Evolutionary conservation across 2,888 invertebrate genomes (phyloP).

Genomic region (Salpingus planirostris): DNA sequence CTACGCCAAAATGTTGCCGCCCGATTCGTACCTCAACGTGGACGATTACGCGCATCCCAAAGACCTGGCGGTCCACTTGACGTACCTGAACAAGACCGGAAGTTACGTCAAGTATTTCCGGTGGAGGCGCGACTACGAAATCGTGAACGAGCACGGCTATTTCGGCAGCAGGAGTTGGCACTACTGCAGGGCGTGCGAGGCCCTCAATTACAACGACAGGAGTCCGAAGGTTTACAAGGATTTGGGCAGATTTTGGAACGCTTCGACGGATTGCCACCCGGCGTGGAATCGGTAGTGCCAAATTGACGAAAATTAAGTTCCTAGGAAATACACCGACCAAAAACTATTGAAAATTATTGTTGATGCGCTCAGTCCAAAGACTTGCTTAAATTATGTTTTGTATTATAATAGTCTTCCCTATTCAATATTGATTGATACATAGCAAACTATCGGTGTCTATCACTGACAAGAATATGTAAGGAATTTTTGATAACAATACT

Average conservation of each 20-base stretch:
- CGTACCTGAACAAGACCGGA: conserved; percentile 40
- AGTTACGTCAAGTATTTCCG: conserved; percentile 45
- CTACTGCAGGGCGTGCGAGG: conserved; percentile 58
- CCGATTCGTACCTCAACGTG: conserved; percentile 53
- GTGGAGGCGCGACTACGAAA: conserved; percentile 51
- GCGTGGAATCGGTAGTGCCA: conserved; percentile 23
- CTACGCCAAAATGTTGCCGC: conserved; percentile 49
- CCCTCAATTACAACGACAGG: conserved; percentile 52
- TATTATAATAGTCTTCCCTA: no score
- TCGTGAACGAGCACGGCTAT: conserved; percentile 60
- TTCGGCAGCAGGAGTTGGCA: conserved; percentile 52
- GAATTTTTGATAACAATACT: no score
- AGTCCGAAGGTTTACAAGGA: conserved; percentile 37
- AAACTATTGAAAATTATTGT: no score
- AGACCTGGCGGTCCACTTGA: conserved; percentile 47
- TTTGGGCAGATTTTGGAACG: conserved; percentile 40
- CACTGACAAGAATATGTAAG: no score
- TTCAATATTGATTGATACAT: no score
- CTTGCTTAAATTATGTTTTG: no score
- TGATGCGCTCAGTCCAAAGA: no score
- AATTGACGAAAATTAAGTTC: no score
- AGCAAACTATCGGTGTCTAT: no score
- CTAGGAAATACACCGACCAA: no score
- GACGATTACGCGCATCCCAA: conserved; percentile 46
- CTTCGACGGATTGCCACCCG: conserved; percentile 26